Percentiles rank a stretch among this genome's conserved stretches.
Conservation (phyloP, 2,113 vertebrate species). For the Pterophyllum scalare region DNA sequence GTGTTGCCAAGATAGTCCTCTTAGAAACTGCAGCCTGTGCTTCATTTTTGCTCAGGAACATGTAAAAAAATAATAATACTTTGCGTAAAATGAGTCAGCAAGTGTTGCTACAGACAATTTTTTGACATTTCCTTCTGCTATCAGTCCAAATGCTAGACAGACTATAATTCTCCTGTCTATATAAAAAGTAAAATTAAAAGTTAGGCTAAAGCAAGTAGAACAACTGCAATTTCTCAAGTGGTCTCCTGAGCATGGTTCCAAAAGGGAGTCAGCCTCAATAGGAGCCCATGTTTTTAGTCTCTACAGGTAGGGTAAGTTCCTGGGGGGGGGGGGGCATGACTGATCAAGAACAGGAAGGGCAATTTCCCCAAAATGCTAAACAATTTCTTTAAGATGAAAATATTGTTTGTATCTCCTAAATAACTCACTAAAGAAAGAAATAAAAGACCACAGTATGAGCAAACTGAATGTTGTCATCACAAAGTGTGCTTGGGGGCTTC, state of each 20-base stretch:
- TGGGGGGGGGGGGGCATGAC: not conserved
- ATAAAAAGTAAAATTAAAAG: no score
- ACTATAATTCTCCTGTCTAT: no score
- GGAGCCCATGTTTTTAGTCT: no score
- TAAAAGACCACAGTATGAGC: not conserved
- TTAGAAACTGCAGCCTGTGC: not conserved
- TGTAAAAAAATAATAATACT: not conserved
- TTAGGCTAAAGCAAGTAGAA: no score
- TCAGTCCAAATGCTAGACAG: no score
- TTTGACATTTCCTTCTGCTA: no score
- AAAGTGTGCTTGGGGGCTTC: slow-evolving; percentile 19
- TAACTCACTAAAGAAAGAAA: not conserved
- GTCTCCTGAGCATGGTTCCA: no score
- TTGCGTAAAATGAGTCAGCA: not conserved
- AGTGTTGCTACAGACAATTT: no score
- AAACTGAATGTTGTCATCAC: slow-evolving; percentile 42
- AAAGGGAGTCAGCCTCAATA: no score
- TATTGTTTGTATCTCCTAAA: not conserved
- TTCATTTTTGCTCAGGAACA: not conserved
- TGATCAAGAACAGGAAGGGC: not conserved
- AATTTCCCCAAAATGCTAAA: not conserved
- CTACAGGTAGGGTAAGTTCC: not conserved
- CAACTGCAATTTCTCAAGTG: no score
- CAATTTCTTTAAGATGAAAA: not conserved
- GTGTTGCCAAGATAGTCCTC: not conserved